Base-by-base conservation (phyloP, 92 coral and sea anemone genomes). In the Epizoanthus ramosus region DNA sequence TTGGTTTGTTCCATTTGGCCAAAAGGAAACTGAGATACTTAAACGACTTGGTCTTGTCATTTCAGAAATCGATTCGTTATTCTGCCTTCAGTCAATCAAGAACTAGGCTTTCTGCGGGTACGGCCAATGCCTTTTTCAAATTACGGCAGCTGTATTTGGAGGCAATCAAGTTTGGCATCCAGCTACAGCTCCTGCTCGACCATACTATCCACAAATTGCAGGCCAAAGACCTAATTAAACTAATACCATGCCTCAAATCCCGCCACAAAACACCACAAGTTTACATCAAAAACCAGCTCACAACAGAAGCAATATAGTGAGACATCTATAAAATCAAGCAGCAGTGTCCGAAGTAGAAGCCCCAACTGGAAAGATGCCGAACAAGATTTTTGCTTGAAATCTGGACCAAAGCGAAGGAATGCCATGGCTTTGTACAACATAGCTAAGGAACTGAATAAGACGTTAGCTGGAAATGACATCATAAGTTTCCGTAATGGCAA, bases 401-500 rank as follows among this genome's bases (percentile, higher is more conserved):
- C 54, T 45, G 63, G 79, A 39, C 19, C 52, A 45, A 73, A 90
- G 81, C 70, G 68, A 53, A 82, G 87, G 74, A 90, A 90, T 57
- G 39, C 71, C 83, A 75, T 57, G 17, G 80, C 79, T 68, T 90
- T 81, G 90, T 88, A 83, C 8, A 18, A 85, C 17, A 90, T 84
- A 6, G 88, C 91, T 14, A 87, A 87, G 54, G 67, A 91, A 66
- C 65, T 90, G 53, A 86, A 82, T 50, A 80, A 71, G 71, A 67
- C 70, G 17, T 70, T 86, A 31, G 80, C 72, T 57, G 84, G 80
- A 35, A 87, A 87, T 52, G 89, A 86, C 45, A 84, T 90, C 18
- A 58, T 65, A 69, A 50, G 68, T 71, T 87, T 43, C 93, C 73
- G 85, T 59, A 90, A 85, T 82, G 93, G 88, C 70, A 45, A 80